Percentiles rank a stretch among this genome's conserved stretches.
Conservation (phyloP, 2,797 vertebrate species). For the Gymnodraco acuticeps region DNA sequence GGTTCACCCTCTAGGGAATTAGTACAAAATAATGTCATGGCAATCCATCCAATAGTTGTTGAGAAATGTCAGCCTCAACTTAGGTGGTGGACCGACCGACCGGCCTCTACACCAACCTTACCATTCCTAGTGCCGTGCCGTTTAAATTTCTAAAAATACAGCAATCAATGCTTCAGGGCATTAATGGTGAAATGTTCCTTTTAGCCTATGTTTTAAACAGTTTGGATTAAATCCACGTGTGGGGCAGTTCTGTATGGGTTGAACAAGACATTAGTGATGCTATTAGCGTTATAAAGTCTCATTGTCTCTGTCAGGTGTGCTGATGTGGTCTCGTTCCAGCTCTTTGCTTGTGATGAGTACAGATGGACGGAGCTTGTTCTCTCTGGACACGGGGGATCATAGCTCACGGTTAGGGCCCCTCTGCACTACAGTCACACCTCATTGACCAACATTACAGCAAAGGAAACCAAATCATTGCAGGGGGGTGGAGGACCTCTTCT, state of each 20-base stretch:
- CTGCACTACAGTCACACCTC: constrained; percentile 78
- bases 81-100: neutral
- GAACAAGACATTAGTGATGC: constrained; percentile 63
- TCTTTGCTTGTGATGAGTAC: constrained; percentile 75
- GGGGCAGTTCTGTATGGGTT: constrained; percentile 12
- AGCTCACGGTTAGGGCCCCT: constrained; percentile 76
- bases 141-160: neutral
- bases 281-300: constrained; percentile 77
- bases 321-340: constrained; percentile 78
- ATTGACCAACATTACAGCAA: constrained; percentile 76
- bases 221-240: constrained; percentile 35
- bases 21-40: neutral
- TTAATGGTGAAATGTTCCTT: constrained; percentile 16
- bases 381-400: constrained; percentile 66
- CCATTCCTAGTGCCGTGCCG: neutral
- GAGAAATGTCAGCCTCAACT: neutral
- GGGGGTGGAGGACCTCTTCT: constrained; percentile 54
- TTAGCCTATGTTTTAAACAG: constrained; percentile 14
- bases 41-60: neutral
- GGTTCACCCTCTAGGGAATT: neutral
- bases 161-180: neutral
- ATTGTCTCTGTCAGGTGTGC: constrained; percentile 80
- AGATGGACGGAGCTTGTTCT: constrained; percentile 75
- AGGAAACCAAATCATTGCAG: constrained; percentile 77
- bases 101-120: neutral